A percentile compares a stretch with the other conserved stretches of the same genome.
These are phyloP conservation scores for Puffinus mauretanicus DNA, from an alignment of 2,113 vertebrate species.

Conservation along the genomic window DNA sequence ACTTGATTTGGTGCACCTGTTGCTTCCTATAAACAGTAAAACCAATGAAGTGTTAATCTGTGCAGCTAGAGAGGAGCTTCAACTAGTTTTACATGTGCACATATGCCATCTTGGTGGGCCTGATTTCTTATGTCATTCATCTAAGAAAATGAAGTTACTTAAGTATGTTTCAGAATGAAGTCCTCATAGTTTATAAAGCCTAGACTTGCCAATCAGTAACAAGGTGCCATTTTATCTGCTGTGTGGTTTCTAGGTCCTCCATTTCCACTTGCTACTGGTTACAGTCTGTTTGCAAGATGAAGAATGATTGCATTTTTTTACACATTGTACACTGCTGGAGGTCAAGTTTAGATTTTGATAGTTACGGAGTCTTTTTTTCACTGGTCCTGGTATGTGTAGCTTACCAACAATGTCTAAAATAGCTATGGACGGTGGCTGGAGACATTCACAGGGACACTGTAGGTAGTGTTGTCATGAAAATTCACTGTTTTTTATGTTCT, in stretches of 20 bases:
- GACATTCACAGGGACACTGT: neutral
- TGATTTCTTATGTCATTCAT: neutral
- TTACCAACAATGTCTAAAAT: neutral
- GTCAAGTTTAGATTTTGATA: neutral
- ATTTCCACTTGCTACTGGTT: neutral
- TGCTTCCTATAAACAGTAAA: neutral
- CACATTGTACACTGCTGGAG: neutral
- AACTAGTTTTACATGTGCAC: neutral
- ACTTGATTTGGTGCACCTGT: neutral
- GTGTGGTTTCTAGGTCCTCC: neutral
- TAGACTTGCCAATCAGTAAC: neutral
- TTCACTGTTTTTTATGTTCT: neutral
- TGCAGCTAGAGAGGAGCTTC: neutral
- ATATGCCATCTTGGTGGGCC: neutral
- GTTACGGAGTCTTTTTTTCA: neutral
- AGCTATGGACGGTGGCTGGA: neutral
- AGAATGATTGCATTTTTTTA: neutral
- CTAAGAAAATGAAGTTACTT: neutral
- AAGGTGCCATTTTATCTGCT: neutral
- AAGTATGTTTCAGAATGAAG: neutral
- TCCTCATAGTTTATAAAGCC: neutral
- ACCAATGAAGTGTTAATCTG: neutral
- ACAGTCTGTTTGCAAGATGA: neutral
- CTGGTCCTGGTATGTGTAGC: neutral
- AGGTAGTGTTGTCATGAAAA: neutral